phyloP scores from a whole-genome alignment of 2,113 vertebrate species.

The Equus przewalskii region DNA sequence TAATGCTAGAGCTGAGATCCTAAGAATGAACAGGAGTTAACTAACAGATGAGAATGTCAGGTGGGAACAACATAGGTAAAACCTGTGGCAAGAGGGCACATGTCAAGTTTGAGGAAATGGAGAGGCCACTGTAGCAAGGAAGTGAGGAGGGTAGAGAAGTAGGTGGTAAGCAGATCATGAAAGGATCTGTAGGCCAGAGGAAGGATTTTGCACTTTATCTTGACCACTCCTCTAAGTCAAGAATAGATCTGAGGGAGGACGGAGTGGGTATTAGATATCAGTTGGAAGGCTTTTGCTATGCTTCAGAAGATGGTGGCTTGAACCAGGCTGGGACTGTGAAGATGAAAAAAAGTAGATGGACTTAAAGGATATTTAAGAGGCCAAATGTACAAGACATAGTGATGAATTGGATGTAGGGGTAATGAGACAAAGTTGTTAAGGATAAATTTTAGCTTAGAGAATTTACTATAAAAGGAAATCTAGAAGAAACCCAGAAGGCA shows the following conservation, averaged over 20 bases:
- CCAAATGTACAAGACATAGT: background rate
- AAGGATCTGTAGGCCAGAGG: background rate
- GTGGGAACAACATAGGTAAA: background rate
- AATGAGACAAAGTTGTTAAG: background rate
- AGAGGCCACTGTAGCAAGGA: background rate
- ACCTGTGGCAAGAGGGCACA: background rate
- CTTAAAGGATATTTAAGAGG: background rate
- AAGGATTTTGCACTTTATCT: background rate
- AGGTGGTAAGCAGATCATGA: background rate
- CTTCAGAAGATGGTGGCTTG: background rate
- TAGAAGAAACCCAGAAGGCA: background rate
- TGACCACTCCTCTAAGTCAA: background rate
- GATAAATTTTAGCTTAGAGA: background rate
- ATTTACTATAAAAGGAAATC: slow-evolving; percentile 4
- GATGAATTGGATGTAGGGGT: background rate
- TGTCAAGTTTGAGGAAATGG: background rate
- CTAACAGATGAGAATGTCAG: background rate
- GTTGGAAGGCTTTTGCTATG: background rate
- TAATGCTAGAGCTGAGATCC: background rate
- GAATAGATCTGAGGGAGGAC: background rate
- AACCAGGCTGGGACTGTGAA: background rate
- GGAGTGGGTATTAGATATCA: background rate
- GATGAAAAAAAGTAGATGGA: background rate
- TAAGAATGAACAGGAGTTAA: background rate
- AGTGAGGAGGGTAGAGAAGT: background rate